phyloP scores from a whole-genome alignment of 2,888 invertebrate species.

The Leucozona laternaria region DNA sequence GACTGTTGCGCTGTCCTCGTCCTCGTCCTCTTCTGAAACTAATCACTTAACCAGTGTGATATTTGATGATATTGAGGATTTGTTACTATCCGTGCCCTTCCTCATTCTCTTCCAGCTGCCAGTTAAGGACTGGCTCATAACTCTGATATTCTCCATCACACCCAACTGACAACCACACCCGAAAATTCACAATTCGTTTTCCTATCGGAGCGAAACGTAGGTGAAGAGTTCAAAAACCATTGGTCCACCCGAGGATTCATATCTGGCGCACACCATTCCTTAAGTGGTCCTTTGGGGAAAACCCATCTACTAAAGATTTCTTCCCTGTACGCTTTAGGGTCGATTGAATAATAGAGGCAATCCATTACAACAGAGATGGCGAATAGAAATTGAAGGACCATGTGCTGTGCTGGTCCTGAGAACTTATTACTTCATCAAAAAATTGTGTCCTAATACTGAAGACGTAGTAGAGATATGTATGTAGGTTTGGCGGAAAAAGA shows the following conservation, averaged over 20 bases:
- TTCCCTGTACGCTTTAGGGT: background rate
- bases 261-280: slow-evolving; percentile 9
- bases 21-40: background rate
- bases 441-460: slow-evolving; percentile 1
- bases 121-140: slow-evolving; percentile 2
- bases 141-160: slow-evolving; percentile 18
- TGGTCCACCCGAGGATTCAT: background rate
- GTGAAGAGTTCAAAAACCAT: slow-evolving; percentile 6
- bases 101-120: background rate
- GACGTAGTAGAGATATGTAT: background rate
- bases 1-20: slow-evolving; percentile 13
- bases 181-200: background rate
- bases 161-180: background rate
- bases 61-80: slow-evolving; percentile 6
- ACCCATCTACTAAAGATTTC: slow-evolving; percentile 11
- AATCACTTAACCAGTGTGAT: slow-evolving; percentile 38
- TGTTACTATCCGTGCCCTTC: background rate
- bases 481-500: background rate
- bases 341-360: slow-evolving; percentile 38
- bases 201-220: background rate
- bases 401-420: too few relatives aligned
- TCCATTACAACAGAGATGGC: slow-evolving; percentile 23
- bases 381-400: slow-evolving; percentile 10
- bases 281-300: slow-evolving; percentile 11
- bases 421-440: slow-evolving; percentile 29